Conservation (phyloP, 2,888 invertebrate species). For the Cerastoderma edule region DNA sequence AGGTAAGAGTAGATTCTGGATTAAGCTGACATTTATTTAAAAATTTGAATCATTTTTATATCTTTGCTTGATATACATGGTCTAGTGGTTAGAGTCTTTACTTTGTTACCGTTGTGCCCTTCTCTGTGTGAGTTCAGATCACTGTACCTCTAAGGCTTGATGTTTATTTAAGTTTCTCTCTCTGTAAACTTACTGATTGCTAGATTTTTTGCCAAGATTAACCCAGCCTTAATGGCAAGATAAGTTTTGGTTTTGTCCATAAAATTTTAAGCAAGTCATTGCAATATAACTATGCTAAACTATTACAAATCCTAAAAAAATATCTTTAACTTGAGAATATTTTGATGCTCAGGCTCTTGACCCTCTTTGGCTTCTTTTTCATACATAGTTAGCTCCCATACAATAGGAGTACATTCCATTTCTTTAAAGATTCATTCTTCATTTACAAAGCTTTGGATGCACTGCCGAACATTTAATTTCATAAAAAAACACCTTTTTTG, state of each 20-base stretch:
- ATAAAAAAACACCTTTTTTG: too few species aligned
- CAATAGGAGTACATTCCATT: not conserved
- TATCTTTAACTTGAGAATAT: not conserved
- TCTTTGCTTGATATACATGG: too few species aligned
- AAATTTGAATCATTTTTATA: not conserved
- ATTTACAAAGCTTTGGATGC: not conserved
- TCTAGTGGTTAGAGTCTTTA: too few species aligned
- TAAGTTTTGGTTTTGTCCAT: too few species aligned
- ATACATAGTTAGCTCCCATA: not conserved
- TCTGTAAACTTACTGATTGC: too few species aligned
- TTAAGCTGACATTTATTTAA: not conserved
- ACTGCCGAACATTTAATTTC: not conserved
- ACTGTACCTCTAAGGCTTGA: not conserved
- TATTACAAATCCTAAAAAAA: too few species aligned
- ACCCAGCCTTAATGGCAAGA: too few species aligned
- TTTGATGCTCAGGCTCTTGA: not conserved
- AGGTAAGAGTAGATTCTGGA: conserved; percentile 39
- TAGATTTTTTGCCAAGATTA: too few species aligned
- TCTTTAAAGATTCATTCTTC: not conserved
- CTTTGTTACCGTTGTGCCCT: too few species aligned
- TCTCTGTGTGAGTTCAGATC: not conserved
- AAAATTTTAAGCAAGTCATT: too few species aligned
- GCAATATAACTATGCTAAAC: too few species aligned
- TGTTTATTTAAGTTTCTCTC: too few species aligned
- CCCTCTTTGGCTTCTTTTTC: not conserved